Percentiles rank a stretch among this genome's conserved stretches.
Evolutionary conservation across 2,888 invertebrate species (phyloP).

Genomic region (Trypoxylon attenuatum): DNA sequence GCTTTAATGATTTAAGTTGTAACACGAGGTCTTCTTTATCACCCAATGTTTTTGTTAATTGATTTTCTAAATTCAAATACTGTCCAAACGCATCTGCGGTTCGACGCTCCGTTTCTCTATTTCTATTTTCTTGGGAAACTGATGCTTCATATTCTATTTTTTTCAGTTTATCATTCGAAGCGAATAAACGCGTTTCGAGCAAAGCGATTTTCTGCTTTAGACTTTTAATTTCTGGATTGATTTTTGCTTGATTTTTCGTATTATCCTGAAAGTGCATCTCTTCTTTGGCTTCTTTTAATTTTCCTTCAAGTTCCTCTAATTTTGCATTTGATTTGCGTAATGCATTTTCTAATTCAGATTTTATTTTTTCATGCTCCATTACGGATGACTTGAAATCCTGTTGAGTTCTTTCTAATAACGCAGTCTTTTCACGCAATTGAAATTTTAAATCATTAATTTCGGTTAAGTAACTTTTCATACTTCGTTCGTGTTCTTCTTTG

Average conservation of each 20-base stretch:
- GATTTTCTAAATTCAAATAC: conserved; percentile 63
- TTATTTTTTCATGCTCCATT: conserved; percentile 74
- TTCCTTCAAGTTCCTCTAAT: conserved; percentile 59
- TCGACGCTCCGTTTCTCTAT: conserved; percentile 59
- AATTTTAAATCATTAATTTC: conserved; percentile 78
- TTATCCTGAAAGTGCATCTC: conserved; percentile 57
- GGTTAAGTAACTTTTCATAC: conserved; percentile 77
- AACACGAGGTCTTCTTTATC: conserved; percentile 77
- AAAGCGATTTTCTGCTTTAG: conserved; percentile 56
- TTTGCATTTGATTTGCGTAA: conserved; percentile 46
- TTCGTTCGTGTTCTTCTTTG: conserved; percentile 78
- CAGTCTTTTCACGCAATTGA: conserved; percentile 78
- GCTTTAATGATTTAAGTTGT: conserved; percentile 78
- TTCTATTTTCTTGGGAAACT: conserved; percentile 56
- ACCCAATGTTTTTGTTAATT: conserved; percentile 57
- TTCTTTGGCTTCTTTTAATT: conserved; percentile 54
- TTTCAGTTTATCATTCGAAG: conserved; percentile 55
- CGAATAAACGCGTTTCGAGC: conserved; percentile 57
- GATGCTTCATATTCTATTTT: conserved; percentile 52
- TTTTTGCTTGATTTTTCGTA: conserved; percentile 37
- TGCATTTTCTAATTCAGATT: conserved; percentile 32
- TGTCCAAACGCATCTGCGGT: conserved; percentile 62
- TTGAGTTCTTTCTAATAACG: conserved; percentile 76
- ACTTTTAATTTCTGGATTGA: conserved; percentile 55
- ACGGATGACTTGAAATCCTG: conserved; percentile 78